Evolutionary conservation across 2,797 vertebrate species (phyloP).

Genomic region (Labeo calbasu): DNA sequence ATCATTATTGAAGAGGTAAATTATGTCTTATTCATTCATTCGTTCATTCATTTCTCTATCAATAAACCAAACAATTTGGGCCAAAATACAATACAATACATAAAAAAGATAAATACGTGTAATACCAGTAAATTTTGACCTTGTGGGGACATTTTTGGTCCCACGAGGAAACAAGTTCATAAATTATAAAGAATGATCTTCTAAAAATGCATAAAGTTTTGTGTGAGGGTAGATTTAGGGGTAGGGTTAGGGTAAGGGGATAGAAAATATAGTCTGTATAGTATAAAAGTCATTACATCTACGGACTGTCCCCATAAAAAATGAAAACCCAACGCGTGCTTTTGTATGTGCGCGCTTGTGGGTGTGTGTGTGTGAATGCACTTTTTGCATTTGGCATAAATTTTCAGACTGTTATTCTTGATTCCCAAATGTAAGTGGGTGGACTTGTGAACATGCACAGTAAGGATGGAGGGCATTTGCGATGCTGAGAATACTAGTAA

Average conservation of each 20-base stretch:
- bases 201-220: neutral
- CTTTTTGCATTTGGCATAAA: conserved; percentile 29
- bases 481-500: conserved; percentile 15
- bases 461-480: neutral
- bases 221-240: neutral
- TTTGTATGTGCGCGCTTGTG: neutral
- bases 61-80: too few species aligned
- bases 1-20: too few species aligned
- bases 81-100: too few species aligned
- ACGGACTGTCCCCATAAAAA: neutral
- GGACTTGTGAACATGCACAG: neutral
- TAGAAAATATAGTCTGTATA: neutral
- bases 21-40: too few species aligned
- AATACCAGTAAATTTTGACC: too few species aligned
- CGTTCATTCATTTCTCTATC: too few species aligned
- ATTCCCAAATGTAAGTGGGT: conserved; percentile 26
- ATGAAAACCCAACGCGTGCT: neutral
- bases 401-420: neutral
- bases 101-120: too few species aligned
- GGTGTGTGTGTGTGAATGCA: neutral
- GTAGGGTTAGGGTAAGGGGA: neutral
- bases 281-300: neutral
- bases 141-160: neutral
- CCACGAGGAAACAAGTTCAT: neutral
- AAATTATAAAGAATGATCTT: neutral